Conservation (phyloP, 2,888 invertebrate species). For the Fissipunctia ypsillon region DNA sequence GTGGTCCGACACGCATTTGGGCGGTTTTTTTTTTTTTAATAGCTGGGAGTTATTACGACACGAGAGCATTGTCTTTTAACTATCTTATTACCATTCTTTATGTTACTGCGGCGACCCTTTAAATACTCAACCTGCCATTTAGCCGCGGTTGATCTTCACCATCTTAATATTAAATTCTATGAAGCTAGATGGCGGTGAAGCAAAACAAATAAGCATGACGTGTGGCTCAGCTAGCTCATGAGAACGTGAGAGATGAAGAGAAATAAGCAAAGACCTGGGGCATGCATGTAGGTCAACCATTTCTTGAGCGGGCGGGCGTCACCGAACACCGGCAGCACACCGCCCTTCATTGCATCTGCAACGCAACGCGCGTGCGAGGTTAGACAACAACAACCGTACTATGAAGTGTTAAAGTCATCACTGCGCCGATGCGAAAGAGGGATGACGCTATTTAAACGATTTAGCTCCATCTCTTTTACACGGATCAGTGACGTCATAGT, state of each 20-base stretch:
- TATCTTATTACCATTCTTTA: too few relatives aligned
- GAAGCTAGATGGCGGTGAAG: slow-evolving; percentile 41
- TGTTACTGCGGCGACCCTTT: too few relatives aligned
- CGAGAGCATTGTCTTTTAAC: too few relatives aligned
- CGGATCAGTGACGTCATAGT: slow-evolving; percentile 6
- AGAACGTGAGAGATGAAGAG: slow-evolving; percentile 72
- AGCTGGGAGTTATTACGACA: too few relatives aligned
- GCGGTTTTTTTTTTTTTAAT: too few relatives aligned
- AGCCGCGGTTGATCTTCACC: background rate
- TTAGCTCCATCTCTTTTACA: slow-evolving; percentile 15
- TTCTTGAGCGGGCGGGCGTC: slow-evolving; percentile 87
- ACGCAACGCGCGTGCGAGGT: slow-evolving; percentile 79
- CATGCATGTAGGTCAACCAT: slow-evolving; percentile 90
- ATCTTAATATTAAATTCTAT: slow-evolving; percentile 15
- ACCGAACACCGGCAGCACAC: slow-evolving; percentile 84
- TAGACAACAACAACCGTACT: slow-evolving; percentile 52
- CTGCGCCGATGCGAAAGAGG: slow-evolving; percentile 1
- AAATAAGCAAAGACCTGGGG: slow-evolving; percentile 88
- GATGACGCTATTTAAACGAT: background rate
- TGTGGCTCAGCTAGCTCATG: slow-evolving; percentile 35
- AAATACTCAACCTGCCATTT: slow-evolving; percentile 14
- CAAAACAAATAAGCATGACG: slow-evolving; percentile 41
- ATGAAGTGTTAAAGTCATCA: background rate
- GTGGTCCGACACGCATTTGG: too few relatives aligned
- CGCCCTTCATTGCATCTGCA: slow-evolving; percentile 87